Evolutionary conservation across 2,113 vertebrate species (phyloP).

Genomic region (Carlito syrichta): DNA sequence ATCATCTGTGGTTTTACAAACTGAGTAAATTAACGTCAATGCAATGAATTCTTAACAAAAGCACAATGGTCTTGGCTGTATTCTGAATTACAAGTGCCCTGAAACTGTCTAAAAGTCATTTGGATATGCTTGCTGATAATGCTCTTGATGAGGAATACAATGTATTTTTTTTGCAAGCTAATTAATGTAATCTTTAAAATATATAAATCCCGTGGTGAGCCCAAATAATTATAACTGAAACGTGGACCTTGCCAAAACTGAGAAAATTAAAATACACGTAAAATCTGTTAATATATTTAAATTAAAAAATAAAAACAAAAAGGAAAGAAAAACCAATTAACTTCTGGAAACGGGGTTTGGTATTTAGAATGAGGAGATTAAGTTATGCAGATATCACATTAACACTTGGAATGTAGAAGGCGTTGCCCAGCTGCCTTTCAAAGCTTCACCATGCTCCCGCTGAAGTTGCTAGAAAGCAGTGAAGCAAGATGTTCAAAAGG

Average conservation of each 20-base stretch:
- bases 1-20: slow-evolving; percentile 36
- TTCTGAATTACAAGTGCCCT: slow-evolving; percentile 51
- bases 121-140: slow-evolving; percentile 56
- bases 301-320: slow-evolving; percentile 73
- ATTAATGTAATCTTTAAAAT: slow-evolving; percentile 73
- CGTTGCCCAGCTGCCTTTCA: slow-evolving; percentile 53
- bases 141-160: slow-evolving; percentile 55
- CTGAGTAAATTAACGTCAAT: slow-evolving; percentile 39
- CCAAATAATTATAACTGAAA: slow-evolving; percentile 59
- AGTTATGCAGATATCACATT: slow-evolving; percentile 75
- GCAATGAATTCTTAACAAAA: slow-evolving; percentile 16
- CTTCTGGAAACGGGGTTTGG: slow-evolving; percentile 70
- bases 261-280: slow-evolving; percentile 72
- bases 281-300: slow-evolving; percentile 73
- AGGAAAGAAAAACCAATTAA: slow-evolving; percentile 75
- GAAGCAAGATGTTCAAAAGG: slow-evolving; percentile 61
- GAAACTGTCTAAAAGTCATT: slow-evolving; percentile 49
- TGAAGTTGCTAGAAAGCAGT: slow-evolving; percentile 48
- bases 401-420: slow-evolving; percentile 66
- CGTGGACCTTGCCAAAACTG: slow-evolving; percentile 25
- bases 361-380: slow-evolving; percentile 72
- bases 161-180: slow-evolving; percentile 59
- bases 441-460: slow-evolving; percentile 34
- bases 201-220: slow-evolving; percentile 62
- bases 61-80: background rate